A percentile compares a stretch with the other conserved stretches of the same genome.
Conservation (phyloP, 2,888 invertebrate species). For the Pandemis corylana region DNA sequence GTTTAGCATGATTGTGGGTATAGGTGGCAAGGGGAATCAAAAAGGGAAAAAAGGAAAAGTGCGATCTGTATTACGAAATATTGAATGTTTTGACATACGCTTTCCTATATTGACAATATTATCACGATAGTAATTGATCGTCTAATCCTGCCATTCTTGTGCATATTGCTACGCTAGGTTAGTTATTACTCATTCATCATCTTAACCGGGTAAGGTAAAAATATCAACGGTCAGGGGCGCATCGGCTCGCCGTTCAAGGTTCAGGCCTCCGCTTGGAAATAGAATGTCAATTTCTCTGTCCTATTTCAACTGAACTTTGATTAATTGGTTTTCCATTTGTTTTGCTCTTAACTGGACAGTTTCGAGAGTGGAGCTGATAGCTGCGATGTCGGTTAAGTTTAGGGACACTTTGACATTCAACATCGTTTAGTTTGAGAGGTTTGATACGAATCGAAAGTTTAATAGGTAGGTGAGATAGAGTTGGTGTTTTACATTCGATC, state of each 20-base stretch:
- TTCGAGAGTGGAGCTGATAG: neutral
- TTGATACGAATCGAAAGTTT: neutral
- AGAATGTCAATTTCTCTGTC: slow-evolving; percentile 11
- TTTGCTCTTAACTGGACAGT: neutral
- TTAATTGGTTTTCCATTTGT: slow-evolving; percentile 12
- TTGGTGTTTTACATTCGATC: no score
- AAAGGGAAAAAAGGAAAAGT: no score
- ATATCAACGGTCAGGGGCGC: slow-evolving; percentile 21
- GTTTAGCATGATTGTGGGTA: no score
- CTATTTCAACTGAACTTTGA: slow-evolving; percentile 7
- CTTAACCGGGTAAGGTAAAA: neutral
- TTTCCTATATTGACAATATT: no score
- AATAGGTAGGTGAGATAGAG: no score
- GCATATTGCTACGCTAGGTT: neutral
- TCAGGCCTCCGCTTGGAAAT: neutral
- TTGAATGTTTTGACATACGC: no score
- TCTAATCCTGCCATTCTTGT: no score
- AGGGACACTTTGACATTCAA: neutral
- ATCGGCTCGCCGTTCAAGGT: slow-evolving; percentile 5
- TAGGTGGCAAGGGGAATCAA: no score
- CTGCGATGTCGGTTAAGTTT: neutral
- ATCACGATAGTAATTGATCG: no score
- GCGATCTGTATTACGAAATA: no score
- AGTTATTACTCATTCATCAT: slow-evolving; percentile 5
- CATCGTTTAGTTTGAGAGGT: neutral